Evolutionary conservation across 2,888 invertebrate species (phyloP).

Genomic region (Brenthis hecate): DNA sequence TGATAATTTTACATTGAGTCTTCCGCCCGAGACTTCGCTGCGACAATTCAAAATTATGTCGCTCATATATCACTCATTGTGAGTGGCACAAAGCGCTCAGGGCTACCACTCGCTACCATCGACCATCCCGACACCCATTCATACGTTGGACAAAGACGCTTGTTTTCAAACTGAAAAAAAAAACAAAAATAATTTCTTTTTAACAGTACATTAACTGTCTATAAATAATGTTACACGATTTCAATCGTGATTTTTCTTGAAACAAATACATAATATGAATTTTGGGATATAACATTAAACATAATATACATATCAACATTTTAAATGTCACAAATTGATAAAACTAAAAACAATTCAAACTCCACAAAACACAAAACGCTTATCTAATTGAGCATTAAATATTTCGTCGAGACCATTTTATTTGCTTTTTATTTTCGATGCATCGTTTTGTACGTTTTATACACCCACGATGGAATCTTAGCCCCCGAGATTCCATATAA

Average conservation of each 20-base stretch:
- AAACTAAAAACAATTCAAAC: constrained; percentile 72
- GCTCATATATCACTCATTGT: constrained; percentile 82
- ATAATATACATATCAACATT: constrained; percentile 29
- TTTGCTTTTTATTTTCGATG: constrained; percentile 76
- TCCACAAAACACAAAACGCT: constrained; percentile 78
- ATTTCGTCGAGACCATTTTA: constrained; percentile 80
- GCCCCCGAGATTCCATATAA: constrained; percentile 59
- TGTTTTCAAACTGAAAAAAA: constrained; percentile 74
- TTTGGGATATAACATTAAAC: constrained; percentile 40
- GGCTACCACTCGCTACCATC: constrained; percentile 73
- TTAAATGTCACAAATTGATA: constrained; percentile 67
- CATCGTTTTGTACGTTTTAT: constrained; percentile 77
- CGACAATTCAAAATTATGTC: constrained; percentile 78
- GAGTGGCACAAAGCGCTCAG: constrained; percentile 71
- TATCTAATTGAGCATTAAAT: constrained; percentile 82
- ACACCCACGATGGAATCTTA: constrained; percentile 77
- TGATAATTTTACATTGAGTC: constrained; percentile 78
- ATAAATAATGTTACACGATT: constrained; percentile 60
- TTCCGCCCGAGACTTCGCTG: constrained; percentile 59
- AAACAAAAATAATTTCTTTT: constrained; percentile 71
- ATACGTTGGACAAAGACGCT: constrained; percentile 74
- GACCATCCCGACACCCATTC: constrained; percentile 65
- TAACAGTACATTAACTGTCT: constrained; percentile 55
- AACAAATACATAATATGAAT: constrained; percentile 44
- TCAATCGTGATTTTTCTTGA: constrained; percentile 47